phyloP scores from a whole-genome alignment of 2,888 invertebrate species.

The Eilema sororculum region DNA sequence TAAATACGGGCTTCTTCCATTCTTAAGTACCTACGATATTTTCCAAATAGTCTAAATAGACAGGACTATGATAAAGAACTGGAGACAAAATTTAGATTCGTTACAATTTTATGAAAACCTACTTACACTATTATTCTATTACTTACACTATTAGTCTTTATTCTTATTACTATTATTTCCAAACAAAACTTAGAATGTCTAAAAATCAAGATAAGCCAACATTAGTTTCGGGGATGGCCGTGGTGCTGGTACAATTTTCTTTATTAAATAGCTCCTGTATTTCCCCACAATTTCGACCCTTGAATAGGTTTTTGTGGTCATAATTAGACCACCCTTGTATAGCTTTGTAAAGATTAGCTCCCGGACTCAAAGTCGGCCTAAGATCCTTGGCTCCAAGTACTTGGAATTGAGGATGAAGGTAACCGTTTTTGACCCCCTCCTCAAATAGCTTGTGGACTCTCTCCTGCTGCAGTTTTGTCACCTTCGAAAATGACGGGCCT shows the following conservation, averaged over 20 bases:
- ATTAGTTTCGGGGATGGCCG: background rate
- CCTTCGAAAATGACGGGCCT: constrained; percentile 55
- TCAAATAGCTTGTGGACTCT: constrained; percentile 64
- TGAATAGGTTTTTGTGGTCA: constrained; percentile 57
- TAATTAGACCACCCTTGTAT: constrained; percentile 63
- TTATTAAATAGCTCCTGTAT: constrained; percentile 45
- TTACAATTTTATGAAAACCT: background rate
- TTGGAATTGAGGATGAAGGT: constrained; percentile 62
- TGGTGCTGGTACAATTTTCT: background rate
- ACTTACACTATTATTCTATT: background rate
- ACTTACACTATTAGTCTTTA: background rate
- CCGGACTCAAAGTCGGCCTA: constrained; percentile 65
- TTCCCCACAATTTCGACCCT: constrained; percentile 57
- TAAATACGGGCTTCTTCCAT: too few species aligned
- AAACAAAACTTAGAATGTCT: background rate
- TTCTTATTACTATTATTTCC: background rate
- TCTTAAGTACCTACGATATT: too few species aligned
- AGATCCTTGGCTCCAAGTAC: constrained; percentile 71
- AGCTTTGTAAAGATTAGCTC: constrained; percentile 66
- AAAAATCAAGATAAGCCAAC: background rate
- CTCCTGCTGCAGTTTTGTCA: constrained; percentile 63
- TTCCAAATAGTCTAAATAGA: too few species aligned
- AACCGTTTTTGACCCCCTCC: constrained; percentile 64
- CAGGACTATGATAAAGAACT: too few species aligned
- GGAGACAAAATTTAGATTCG: too few species aligned